Evolutionary conservation across 2,888 invertebrate species (phyloP), one percentile per base, ranked within the genome.

Genomic region (Melanargia galathea): DNA sequence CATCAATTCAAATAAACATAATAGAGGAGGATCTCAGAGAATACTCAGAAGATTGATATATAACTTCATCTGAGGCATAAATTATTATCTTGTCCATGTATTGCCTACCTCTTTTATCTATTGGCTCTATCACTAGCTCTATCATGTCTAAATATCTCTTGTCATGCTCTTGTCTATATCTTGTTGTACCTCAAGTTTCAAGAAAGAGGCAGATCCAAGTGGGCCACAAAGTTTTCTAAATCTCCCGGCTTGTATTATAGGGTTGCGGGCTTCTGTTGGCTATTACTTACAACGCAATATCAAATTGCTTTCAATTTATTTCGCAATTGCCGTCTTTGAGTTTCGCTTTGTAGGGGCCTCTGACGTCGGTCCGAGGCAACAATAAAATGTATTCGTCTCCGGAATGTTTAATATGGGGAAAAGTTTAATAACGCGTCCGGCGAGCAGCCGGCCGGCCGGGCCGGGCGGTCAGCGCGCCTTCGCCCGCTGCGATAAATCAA

Each of bases 361-460:
- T 89, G 90, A 90, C 90, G 90, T 83, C 90, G 90, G 90, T 89
- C 89, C 89, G 87, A 88, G 87, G 88, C 91, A 89, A 90, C 91
- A 91, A 91, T 92, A 90, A 92, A 90, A 91, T 92, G 91, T 92
- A 92, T 92, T 92, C 92, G 92, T 91, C 89, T 90, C 88, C 88
- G 92, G 92, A 92, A 92, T 92, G 92, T 92, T 92, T 92, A 92
- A 92, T 92, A 92, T 92, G 92, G 92, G 92, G 92, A 92, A 92
- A 92, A 92, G 91, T 92, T 90, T 91, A 91, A 91, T 91, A 91
- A 90, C 90, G 91, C 90, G 90, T 87, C 90, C 88, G 88, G 81
- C 83, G 74, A 74, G 73, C 75, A 72, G 73, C 70, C 78, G 74
- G 74, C 70, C 68, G 73, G 16, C 30, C 55, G 55, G 55, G 70